Conservation (phyloP, 2,113 vertebrate genomes). For the Larimichthys polyactis region DNA sequence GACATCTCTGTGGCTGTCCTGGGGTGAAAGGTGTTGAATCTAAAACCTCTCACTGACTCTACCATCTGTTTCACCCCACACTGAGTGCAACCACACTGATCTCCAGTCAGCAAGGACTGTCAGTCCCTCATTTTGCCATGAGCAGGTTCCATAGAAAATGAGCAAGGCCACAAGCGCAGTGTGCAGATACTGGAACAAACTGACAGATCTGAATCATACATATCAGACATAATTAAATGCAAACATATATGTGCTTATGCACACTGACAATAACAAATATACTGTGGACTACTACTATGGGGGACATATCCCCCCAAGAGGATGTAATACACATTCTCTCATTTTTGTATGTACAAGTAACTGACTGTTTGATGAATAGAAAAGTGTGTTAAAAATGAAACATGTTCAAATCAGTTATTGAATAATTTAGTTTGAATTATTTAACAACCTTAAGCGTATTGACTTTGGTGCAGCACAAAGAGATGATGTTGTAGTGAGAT, state of each 20-base stretch:
- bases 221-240: not conserved
- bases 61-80: slow-evolving; percentile 65
- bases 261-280: slow-evolving; percentile 35
- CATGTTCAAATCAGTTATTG: slow-evolving; percentile 48
- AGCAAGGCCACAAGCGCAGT: slow-evolving; percentile 7
- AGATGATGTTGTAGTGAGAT: not conserved
- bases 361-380: slow-evolving; percentile 48
- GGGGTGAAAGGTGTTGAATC: slow-evolving; percentile 41
- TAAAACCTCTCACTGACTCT: slow-evolving; percentile 49
- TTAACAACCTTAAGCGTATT: slow-evolving; percentile 58
- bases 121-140: slow-evolving; percentile 14
- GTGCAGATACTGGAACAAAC: slow-evolving; percentile 8
- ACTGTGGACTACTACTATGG: not conserved
- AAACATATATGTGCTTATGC: not conserved
- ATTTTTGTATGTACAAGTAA: slow-evolving; percentile 6
- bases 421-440: slow-evolving; percentile 72
- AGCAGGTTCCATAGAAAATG: slow-evolving; percentile 22
- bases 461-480: slow-evolving; percentile 39
- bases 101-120: slow-evolving; percentile 46
- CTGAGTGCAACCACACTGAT: slow-evolving; percentile 43
- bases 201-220: slow-evolving; percentile 31
- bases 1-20: slow-evolving; percentile 27
- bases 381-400: slow-evolving; percentile 58
- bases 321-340: not conserved
- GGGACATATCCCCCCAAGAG: not conserved